Evolutionary conservation across 2,888 invertebrate genomes (phyloP).

Genomic region (Eupithecia subumbrata): DNA sequence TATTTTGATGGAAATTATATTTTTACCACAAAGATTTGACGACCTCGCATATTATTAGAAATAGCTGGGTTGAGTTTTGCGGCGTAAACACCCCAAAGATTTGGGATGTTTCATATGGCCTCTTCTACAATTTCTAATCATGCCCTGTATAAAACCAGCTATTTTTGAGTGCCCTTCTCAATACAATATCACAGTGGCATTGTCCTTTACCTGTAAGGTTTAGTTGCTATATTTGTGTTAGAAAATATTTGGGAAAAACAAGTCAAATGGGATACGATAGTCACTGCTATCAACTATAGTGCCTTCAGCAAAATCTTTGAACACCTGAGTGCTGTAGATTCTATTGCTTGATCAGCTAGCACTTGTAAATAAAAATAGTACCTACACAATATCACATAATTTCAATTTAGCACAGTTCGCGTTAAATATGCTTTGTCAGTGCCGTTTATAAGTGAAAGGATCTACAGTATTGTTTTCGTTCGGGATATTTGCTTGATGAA

Average conservation of each 20-base stretch:
- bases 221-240: constrained; percentile 31
- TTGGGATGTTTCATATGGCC: neutral
- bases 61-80: too few species aligned
- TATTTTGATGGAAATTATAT: too few species aligned
- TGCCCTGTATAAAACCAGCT: constrained; percentile 30
- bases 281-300: constrained; percentile 9
- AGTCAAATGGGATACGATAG: constrained; percentile 1
- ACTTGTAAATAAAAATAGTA: constrained; percentile 57
- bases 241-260: constrained; percentile 7
- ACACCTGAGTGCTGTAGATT: constrained; percentile 63
- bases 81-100: too few species aligned
- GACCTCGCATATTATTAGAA: too few species aligned
- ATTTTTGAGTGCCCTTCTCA: constrained; percentile 36
- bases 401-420: constrained; percentile 40
- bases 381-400: constrained; percentile 36
- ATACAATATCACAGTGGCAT: constrained; percentile 40
- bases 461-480: constrained; percentile 54
- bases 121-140: neutral
- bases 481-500: constrained; percentile 37
- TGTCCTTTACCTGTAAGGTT: constrained; percentile 24
- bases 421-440: constrained; percentile 37
- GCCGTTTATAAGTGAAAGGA: constrained; percentile 57
- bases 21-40: too few species aligned
- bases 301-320: constrained; percentile 17
- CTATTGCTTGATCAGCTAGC: constrained; percentile 61